Conservation (phyloP, 2,113 vertebrate species). For the Chaetorhynchus papuensis region DNA sequence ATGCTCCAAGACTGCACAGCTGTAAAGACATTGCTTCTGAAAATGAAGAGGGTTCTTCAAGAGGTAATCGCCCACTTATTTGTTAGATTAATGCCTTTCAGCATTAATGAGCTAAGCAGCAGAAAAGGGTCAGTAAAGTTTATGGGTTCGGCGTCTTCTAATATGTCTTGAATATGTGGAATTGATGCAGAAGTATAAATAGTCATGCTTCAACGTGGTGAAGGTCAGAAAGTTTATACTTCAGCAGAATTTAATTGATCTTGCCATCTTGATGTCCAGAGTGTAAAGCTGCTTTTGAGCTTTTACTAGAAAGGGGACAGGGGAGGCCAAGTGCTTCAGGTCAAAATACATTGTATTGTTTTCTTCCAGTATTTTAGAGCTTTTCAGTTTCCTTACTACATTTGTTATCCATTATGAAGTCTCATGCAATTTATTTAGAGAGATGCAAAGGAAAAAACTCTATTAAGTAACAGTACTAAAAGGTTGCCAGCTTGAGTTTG, state of each 20-base stretch:
- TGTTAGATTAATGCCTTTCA: neutral
- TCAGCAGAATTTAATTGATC: neutral
- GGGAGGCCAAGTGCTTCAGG: neutral
- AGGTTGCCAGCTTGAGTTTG: neutral
- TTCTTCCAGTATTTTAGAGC: neutral
- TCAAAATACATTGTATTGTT: neutral
- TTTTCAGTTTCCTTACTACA: neutral
- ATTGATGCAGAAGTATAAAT: neutral
- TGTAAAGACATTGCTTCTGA: conserved; percentile 89
- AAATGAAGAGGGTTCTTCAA: conserved; percentile 92
- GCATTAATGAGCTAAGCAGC: neutral
- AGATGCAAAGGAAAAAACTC: neutral
- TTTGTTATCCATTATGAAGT: neutral
- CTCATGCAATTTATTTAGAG: neutral
- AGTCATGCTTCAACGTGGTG: neutral
- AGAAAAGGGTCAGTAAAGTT: conserved; percentile 11
- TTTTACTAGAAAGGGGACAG: neutral
- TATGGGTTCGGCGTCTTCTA: neutral
- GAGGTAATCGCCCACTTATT: conserved; percentile 79
- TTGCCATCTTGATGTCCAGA: neutral
- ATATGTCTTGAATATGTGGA: neutral
- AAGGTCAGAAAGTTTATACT: neutral
- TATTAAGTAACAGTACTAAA: neutral
- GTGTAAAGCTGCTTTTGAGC: neutral
- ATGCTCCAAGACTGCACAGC: conserved; percentile 97